Percentiles rank a stretch among this genome's conserved stretches.
These are phyloP conservation scores for Elgonia sp. DNA, from an alignment of 2,888 invertebrate genomes.

Conservation along the genomic window DNA sequence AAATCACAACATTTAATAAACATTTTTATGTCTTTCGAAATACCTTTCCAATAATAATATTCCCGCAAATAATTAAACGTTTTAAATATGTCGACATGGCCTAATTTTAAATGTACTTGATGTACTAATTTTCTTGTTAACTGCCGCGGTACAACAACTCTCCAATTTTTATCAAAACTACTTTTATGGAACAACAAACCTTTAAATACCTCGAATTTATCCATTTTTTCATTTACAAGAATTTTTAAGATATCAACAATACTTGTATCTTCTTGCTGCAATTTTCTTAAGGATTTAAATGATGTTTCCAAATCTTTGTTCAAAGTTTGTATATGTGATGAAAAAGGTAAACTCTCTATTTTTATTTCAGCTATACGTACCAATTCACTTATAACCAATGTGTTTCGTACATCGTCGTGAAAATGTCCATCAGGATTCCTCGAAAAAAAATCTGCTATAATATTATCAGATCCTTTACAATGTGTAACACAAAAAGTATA, in stretches of 20 bases:
- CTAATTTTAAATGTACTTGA: background rate
- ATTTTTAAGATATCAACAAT: too few relatives aligned
- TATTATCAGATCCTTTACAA: conserved; percentile 16
- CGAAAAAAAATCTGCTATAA: conserved; percentile 20
- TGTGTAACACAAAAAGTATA: background rate
- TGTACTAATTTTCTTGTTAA: background rate
- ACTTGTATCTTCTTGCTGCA: background rate
- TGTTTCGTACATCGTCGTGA: background rate
- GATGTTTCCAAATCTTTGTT: background rate
- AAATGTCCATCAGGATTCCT: conserved; percentile 21
- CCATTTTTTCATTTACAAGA: too few relatives aligned
- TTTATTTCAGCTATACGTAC: background rate
- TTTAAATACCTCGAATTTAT: too few relatives aligned
- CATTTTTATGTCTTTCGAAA: background rate
- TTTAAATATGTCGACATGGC: background rate
- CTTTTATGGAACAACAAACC: background rate
- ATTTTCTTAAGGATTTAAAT: background rate
- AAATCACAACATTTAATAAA: conserved; percentile 18
- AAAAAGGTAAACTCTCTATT: too few relatives aligned
- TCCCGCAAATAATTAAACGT: background rate
- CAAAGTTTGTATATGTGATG: background rate
- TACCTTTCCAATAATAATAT: background rate
- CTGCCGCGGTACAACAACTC: background rate
- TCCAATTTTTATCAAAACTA: background rate
- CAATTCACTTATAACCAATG: background rate